These are phyloP conservation scores for Spilogale gracilis DNA, from an alignment of 2,113 vertebrate genomes.

Conservation along the genomic window DNA sequence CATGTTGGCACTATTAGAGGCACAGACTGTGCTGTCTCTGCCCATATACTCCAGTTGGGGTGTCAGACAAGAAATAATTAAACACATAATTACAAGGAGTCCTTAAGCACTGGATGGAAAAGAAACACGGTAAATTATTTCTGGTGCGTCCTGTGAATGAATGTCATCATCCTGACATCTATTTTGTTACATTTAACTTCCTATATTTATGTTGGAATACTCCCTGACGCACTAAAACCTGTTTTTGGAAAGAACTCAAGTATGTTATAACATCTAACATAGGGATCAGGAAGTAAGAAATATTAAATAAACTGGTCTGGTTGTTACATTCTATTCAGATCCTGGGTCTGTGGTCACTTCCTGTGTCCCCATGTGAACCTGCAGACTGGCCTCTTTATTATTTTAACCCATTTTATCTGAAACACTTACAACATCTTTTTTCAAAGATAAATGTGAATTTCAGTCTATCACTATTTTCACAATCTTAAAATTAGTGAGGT, in stretches of 20 bases:
- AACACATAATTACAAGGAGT: not conserved
- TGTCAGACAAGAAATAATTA: not conserved
- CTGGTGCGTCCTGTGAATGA: not conserved
- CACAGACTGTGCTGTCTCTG: no score
- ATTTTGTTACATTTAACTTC: not conserved
- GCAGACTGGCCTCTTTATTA: not conserved
- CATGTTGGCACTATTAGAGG: accelerated
- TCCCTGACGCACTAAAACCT: not conserved
- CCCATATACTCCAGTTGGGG: not conserved
- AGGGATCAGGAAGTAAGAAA: not conserved
- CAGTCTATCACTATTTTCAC: conserved; percentile 41
- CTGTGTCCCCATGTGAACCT: conserved; percentile 13
- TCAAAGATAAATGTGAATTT: conserved; percentile 56
- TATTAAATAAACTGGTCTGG: not conserved
- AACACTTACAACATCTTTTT: conserved; percentile 62
- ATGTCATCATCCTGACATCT: not conserved
- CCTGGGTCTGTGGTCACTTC: not conserved
- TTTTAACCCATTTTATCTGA: conserved; percentile 19
- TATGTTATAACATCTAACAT: not conserved
- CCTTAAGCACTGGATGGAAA: not conserved
- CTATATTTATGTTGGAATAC: not conserved
- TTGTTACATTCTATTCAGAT: not conserved
- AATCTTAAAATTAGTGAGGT: conserved; percentile 56
- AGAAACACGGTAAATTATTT: not conserved
- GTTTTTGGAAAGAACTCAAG: not conserved